Conservation (phyloP, 1,140 invertebrate species). For the Drosophila auraria region DNA sequence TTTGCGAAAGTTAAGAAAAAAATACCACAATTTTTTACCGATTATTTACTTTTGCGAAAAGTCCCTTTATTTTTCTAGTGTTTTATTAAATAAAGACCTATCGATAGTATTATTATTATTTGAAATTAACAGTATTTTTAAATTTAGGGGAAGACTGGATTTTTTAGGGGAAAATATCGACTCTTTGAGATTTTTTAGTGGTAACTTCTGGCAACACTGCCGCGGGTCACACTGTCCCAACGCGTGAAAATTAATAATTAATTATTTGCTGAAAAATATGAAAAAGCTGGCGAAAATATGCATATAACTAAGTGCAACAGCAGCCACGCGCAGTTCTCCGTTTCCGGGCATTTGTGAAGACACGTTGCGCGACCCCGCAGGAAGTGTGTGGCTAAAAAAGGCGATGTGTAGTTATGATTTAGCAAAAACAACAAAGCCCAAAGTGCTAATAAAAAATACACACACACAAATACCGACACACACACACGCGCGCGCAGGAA, state of each 20-base stretch:
- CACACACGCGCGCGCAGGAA: conserved; percentile 25
- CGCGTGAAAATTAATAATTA: conserved; percentile 71
- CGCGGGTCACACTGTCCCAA: conserved; percentile 42
- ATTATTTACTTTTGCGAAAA: too few relatives aligned
- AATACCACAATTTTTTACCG: too few relatives aligned
- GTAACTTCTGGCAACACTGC: not conserved
- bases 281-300: conserved; percentile 54
- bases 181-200: too few relatives aligned
- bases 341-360: conserved; percentile 45
- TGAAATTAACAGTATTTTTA: too few relatives aligned
- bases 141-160: too few relatives aligned
- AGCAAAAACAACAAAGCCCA: conserved; percentile 72
- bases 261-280: conserved; percentile 64
- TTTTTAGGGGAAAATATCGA: too few relatives aligned
- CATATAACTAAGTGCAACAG: conserved; percentile 52
- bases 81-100: too few relatives aligned
- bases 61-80: too few relatives aligned
- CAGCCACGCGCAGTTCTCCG: conserved; percentile 42
- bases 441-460: conserved; percentile 72
- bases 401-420: conserved; percentile 76
- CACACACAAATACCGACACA: conserved; percentile 50
- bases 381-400: conserved; percentile 69
- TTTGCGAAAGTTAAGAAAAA: too few relatives aligned
- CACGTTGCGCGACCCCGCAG: conserved; percentile 54
- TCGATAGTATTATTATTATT: too few relatives aligned